Percentiles rank a stretch among this genome's conserved stretches.
Conservation (phyloP, 1,140 invertebrate species). For the Reticulitermes speratus region DNA sequence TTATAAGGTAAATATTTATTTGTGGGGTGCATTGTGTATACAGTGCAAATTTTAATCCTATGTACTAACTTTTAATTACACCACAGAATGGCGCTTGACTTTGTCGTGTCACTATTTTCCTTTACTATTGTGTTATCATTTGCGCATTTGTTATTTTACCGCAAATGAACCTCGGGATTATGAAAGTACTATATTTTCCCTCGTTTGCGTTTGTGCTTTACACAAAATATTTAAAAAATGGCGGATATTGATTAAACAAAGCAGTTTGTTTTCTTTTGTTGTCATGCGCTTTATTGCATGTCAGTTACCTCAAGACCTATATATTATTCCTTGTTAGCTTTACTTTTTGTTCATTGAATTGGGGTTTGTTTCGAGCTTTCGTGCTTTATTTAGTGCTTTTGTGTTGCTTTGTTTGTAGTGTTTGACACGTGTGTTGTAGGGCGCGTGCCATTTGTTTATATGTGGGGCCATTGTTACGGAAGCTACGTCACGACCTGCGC, state of each 20-base stretch:
- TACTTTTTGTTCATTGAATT: no score
- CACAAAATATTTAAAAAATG: background rate
- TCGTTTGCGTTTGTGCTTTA: no score
- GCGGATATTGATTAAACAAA: constrained; percentile 19
- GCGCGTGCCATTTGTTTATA: background rate
- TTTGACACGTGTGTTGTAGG: background rate
- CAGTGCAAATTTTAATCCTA: no score
- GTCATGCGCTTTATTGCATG: background rate
- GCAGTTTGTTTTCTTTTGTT: background rate
- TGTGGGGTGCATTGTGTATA: no score
- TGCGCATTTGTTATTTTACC: no score
- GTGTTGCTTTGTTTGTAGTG: background rate
- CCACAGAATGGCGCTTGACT: no score
- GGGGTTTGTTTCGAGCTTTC: background rate
- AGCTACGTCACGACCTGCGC: background rate
- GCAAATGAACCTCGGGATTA: no score
- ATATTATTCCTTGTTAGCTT: background rate
- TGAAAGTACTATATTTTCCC: no score
- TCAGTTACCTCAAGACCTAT: background rate
- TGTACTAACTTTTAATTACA: no score
- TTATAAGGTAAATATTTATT: no score
- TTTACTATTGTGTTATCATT: no score
- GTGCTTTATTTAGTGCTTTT: background rate
- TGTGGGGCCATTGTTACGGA: background rate
- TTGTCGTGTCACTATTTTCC: no score